Base-by-base conservation (phyloP, 2,888 invertebrate species). In the Epinotia bilunana region DNA sequence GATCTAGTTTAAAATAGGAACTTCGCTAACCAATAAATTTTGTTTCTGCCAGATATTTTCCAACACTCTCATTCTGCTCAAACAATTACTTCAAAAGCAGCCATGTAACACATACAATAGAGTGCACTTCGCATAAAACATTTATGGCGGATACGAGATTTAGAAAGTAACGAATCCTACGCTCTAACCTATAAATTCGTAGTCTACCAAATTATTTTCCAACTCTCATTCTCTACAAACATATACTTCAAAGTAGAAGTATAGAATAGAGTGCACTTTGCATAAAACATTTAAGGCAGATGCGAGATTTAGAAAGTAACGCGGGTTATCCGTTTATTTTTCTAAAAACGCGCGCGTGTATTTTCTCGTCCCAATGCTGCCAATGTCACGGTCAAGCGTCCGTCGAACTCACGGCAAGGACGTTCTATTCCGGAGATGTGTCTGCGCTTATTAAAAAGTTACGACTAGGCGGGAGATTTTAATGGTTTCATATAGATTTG, bases 341-440 rank as follows among this genome's bases (percentile, higher is more conserved):
- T 61, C 63, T 46, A 63, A 63, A 46, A 43, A 16, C 53, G 49
- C 46, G 28, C 53, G 49, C 33, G 60, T 62, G 20, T 70, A n/a
- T 70, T 60, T 69, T 62, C 33, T 7, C 43, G 49, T 65, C 18
- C 28, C 68, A 62, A 28, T 62, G 68, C 67, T 60, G 62, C 80
- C 80, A 80, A 79, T 78, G 77, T 76, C 71, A 39, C 60, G 71
- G 75, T 68, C 79, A 84, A 82, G 82, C 86, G 82, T 61, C 60
- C 81, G 80, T 74, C 74, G 67, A 60, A 53, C 67, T 55, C 60
- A 13, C 2, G 73, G 78, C 89, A 89, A 89, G 89, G 89, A 85
- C 89, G 88, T 83, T 86, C 87, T 85, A 86, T 85, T 87, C 82
- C 76, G 77, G 39, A 73, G 75, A 73, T 68, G 55, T 55, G 64